These are phyloP conservation scores for Macrophya alboannulata DNA, from an alignment of 2,888 invertebrate species.

Conservation along the genomic window DNA sequence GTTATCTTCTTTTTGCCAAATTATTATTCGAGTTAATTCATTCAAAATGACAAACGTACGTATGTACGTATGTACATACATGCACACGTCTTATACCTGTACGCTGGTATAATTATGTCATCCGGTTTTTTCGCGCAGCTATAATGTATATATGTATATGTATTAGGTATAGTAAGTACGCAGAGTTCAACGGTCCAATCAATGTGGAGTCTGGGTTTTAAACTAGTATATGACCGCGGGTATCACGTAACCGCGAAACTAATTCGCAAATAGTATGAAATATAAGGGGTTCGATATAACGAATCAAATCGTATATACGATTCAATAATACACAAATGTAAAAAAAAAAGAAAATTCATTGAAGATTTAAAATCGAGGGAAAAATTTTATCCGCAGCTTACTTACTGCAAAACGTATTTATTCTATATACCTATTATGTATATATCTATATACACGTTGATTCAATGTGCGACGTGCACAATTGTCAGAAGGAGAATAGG, in stretches of 20 bases:
- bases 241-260: conserved; percentile 36
- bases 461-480: neutral
- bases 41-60: neutral
- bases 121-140: conserved; percentile 13
- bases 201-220: neutral
- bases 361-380: too few relatives aligned
- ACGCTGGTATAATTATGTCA: conserved; percentile 40
- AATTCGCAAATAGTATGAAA: neutral
- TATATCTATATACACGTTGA: too few relatives aligned
- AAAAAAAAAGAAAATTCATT: too few relatives aligned
- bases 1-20: neutral
- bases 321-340: too few relatives aligned
- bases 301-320: too few relatives aligned
- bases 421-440: too few relatives aligned
- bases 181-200: conserved; percentile 35
- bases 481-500: conserved; percentile 12
- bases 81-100: neutral
- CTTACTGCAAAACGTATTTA: too few relatives aligned
- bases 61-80: neutral
- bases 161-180: neutral
- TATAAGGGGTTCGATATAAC: too few relatives aligned
- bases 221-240: neutral
- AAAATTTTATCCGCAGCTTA: too few relatives aligned
- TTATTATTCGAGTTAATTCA: neutral
- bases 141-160: neutral